Conservation (phyloP, 2,797 vertebrate genomes). For the Melanotaenia boesemani region DNA sequence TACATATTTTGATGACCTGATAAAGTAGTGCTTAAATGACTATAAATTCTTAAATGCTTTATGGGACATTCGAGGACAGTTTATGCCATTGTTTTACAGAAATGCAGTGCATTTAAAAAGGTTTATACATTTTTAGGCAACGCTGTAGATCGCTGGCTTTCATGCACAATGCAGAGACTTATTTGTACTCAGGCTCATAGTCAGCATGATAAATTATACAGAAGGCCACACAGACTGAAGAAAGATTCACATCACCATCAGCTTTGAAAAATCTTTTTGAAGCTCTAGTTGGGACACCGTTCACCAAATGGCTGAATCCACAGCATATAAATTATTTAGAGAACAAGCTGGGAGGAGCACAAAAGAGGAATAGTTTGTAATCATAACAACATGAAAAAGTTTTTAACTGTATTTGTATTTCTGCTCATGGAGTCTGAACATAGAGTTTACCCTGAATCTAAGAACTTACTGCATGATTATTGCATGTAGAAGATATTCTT, state of each 20-base stretch:
- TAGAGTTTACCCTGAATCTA: not conserved
- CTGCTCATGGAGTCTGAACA: not conserved
- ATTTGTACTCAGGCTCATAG: not conserved
- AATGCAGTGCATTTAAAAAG: not conserved
- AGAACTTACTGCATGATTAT: not conserved
- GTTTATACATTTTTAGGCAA: no score
- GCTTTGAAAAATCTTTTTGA: slow-evolving; percentile 25
- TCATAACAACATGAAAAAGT: no score
- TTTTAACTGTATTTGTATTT: not conserved
- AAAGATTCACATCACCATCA: slow-evolving; percentile 27
- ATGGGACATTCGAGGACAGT: no score
- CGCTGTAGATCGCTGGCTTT: not conserved
- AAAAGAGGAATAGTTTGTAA: slow-evolving; percentile 1
- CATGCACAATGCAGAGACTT: not conserved
- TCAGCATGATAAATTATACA: not conserved
- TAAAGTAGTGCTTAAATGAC: no score
- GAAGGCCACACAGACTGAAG: slow-evolving; percentile 21
- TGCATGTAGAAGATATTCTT: no score
- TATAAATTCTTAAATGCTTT: no score
- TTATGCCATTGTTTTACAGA: not conserved
- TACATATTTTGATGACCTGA: no score
- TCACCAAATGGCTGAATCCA: slow-evolving; percentile 33
- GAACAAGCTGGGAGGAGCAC: slow-evolving; percentile 3
- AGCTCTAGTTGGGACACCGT: slow-evolving; percentile 7
- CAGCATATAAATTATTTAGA: slow-evolving; percentile 41